Conservation (phyloP, 1,140 invertebrate genomes). For the Drosophila sulfurigaster region DNA sequence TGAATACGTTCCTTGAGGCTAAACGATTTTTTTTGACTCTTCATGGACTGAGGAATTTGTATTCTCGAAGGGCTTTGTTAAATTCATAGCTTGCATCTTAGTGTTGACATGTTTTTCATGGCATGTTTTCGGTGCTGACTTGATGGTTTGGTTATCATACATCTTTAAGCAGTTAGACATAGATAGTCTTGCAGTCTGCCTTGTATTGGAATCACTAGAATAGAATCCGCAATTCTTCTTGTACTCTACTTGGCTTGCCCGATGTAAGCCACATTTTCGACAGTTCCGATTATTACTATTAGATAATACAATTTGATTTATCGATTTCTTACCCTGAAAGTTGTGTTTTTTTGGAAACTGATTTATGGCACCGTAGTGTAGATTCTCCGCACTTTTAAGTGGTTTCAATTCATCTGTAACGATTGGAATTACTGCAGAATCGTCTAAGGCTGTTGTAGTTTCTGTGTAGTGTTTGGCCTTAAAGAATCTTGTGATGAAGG, state of each 20-base stretch:
- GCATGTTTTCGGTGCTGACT: too few species aligned
- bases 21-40: too few species aligned
- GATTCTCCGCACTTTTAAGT: not conserved
- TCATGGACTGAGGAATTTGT: too few species aligned
- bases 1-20: not conserved
- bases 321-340: constrained; percentile 16
- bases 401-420: constrained; percentile 9
- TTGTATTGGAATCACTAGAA: not conserved
- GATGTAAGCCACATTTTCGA: constrained; percentile 24
- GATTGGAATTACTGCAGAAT: too few species aligned
- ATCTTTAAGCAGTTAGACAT: too few species aligned
- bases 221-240: not conserved
- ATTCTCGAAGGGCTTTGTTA: too few species aligned
- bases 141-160: too few species aligned
- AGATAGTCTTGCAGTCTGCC: not conserved
- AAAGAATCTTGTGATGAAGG: constrained; percentile 16
- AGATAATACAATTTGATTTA: not conserved
- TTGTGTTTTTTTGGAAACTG: not conserved
- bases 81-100: too few species aligned
- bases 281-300: constrained; percentile 14
- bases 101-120: too few species aligned
- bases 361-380: constrained; percentile 10
- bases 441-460: too few species aligned
- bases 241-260: not conserved
- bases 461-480: not conserved